Base-by-base conservation (phyloP, 2,797 vertebrate species). In the Hippopotamyrus pictus region DNA sequence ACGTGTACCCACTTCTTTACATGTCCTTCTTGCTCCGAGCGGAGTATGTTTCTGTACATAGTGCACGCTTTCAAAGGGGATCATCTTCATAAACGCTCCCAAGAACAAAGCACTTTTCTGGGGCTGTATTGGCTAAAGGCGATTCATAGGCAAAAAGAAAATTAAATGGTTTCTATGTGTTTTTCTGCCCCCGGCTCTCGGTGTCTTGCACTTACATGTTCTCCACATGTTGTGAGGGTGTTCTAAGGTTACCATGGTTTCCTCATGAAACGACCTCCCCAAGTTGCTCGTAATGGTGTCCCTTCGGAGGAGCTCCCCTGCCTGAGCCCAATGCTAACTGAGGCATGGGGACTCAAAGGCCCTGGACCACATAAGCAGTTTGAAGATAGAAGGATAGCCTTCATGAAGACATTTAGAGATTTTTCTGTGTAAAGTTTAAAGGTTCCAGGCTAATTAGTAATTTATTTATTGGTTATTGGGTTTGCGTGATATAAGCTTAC, bases 1-100 rank as follows among this genome's bases (percentile, higher is more conserved):
- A 89, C 91, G 89, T 89, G 57, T 88, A 8, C 17, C 14, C 37
- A 79, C 37, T 44, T 44, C 73, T 79, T 8, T 44, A n/a, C 73
- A 44, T 5, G 37, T 79, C 69, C 12, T 7, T 76, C 33, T 6
- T 76, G 37, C 69, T 2, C 17, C 2, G 7, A 19, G 5, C 14
- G 1, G 17, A 44, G 65, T 37, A 5, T 33, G 29, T 33, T 25
- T 69, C 29, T 14, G 11, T 69, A 12, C 29, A 14, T 6, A 33
- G 65, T 17, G 65, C 29, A 73, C 0, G 29, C 29, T 33, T 73
- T 73, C 65, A 73, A 14, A 14, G 65, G 25, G 65, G 65, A 44
- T 44, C 73, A 41, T 44, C 73, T 41, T 41, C 33, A 79, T 79
- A 79, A 79, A 79, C 1, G 73, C 2, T 2, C 73, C 37, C 73